phyloP scores from a whole-genome alignment of 2,888 invertebrate genomes.

The Cheilosia pagana region DNA sequence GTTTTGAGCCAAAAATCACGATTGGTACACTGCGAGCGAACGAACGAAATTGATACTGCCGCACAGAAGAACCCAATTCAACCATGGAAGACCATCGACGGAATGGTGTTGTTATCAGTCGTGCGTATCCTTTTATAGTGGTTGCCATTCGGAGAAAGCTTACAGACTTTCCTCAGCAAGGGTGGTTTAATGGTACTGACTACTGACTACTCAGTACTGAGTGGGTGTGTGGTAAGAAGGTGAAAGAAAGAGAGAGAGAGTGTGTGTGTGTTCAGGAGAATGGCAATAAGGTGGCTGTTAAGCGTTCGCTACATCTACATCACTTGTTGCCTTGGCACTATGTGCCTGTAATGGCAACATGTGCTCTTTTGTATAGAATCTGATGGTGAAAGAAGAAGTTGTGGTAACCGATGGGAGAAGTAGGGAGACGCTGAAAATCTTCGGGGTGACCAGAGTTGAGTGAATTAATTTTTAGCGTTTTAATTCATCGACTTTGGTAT shows the following conservation, averaged over 20 bases:
- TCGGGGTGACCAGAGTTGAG: slow-evolving; percentile 11
- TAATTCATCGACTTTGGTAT: too few species aligned
- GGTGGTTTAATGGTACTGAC: slow-evolving; percentile 36
- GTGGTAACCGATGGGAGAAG: slow-evolving; percentile 5
- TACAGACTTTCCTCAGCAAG: slow-evolving; percentile 58
- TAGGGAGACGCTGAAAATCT: background rate
- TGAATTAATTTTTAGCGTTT: background rate
- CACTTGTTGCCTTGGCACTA: slow-evolving; percentile 65
- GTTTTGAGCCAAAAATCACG: slow-evolving; percentile 25
- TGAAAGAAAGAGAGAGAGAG: background rate
- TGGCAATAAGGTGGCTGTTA: slow-evolving; percentile 45
- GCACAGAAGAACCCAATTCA: slow-evolving; percentile 56
- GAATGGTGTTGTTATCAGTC: slow-evolving; percentile 81
- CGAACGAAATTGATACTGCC: slow-evolving; percentile 38
- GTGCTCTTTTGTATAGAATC: slow-evolving; percentile 70
- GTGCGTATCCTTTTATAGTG: slow-evolving; percentile 82
- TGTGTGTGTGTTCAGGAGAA: background rate
- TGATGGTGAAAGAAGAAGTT: slow-evolving; percentile 30
- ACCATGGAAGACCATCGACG: slow-evolving; percentile 78
- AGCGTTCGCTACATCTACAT: slow-evolving; percentile 22
- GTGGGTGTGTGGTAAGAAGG: slow-evolving; percentile 22
- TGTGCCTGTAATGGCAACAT: slow-evolving; percentile 38
- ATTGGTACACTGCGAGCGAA: slow-evolving; percentile 12
- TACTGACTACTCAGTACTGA: slow-evolving; percentile 4
- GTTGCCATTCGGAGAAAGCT: slow-evolving; percentile 61